Base-by-base conservation (phyloP, 2,113 vertebrate genomes). In the Lagopus muta region DNA sequence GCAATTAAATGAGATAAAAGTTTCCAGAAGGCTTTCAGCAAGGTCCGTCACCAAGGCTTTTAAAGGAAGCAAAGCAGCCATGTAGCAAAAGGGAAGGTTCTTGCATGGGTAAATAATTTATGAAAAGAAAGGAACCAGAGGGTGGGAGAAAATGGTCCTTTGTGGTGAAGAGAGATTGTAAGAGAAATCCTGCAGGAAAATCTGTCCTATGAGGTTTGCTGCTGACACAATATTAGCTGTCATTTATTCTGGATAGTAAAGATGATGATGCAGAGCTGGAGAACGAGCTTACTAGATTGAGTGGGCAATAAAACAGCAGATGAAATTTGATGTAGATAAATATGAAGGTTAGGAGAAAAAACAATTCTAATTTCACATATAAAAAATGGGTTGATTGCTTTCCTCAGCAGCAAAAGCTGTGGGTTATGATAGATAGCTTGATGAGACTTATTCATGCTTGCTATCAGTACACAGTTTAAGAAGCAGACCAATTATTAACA, bases 251-350 rank as follows among this genome's bases (percentile, higher is more conserved):
- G 61, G 30, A 27, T 24, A 79, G 48, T 10, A 5, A 82, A 91
- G 43, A 57, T 69, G 34, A 57, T 65, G 82, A 36, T 78, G 84
- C 62, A 87, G 66, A 61, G 43, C 47, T 91, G 52, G 74, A 92
- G 57, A 75, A 93, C 19, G n/a, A 75, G 14, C 14, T 72, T 74
- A 42, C 34, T 78, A 81, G 77, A 66, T 77, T 82, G 81, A 92
- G 66, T 54, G 78, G 58, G 74, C 74, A 91, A 82, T 79, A 89
- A 94, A 93, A 75, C 16, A 48, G 55, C 30, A 82, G 66, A 65
- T 92, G 65, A 90, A 78, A 89, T 75, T 66, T 93, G 32, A 72
- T 82, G 82, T 21, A 94, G 84, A 87, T n/a, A 73, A 91, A 93
- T 89, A 87, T 9, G 66, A 85, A 87, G 54, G 71, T 72, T 72